phyloP scores from a whole-genome alignment of 2,797 vertebrate species.

The Cuculus canorus region DNA sequence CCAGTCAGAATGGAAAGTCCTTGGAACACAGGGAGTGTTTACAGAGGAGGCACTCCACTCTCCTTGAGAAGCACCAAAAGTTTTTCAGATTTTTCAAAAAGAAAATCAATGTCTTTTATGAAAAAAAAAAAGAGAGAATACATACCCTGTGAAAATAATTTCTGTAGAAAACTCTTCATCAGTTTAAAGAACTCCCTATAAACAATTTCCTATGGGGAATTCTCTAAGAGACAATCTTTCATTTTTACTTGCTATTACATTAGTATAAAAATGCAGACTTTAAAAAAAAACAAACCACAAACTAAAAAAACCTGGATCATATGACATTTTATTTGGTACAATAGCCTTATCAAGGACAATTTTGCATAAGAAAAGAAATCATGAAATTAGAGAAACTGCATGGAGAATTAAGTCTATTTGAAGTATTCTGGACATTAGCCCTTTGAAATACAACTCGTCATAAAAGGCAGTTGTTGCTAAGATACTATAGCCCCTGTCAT shows the following conservation, averaged over 20 bases:
- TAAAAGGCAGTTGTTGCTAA: slow-evolving; percentile 25
- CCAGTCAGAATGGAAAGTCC: not conserved
- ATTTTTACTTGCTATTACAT: not conserved
- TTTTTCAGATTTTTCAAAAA: not conserved
- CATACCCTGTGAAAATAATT: not conserved
- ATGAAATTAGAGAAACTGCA: not conserved
- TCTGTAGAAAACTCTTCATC: not conserved
- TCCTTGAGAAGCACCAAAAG: not conserved
- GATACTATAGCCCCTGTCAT: not conserved
- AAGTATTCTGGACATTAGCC: not conserved
- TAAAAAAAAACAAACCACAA: not conserved
- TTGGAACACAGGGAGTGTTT: not conserved
- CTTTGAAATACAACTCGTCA: not conserved
- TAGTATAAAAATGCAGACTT: not conserved
- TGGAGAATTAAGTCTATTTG: slow-evolving; percentile 13
- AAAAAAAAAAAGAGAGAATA: not conserved
- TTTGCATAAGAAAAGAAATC: not conserved
- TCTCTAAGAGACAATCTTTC: not conserved
- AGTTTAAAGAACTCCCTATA: not conserved
- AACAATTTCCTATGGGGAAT: not conserved
- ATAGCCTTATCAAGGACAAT: not conserved
- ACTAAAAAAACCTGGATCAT: rapidly evolving
- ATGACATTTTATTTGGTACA: not conserved
- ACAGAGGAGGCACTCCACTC: rapidly evolving
- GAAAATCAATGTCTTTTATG: not conserved